phyloP scores from a whole-genome alignment of 2,113 vertebrate genomes.

The Arenaria interpres region DNA sequence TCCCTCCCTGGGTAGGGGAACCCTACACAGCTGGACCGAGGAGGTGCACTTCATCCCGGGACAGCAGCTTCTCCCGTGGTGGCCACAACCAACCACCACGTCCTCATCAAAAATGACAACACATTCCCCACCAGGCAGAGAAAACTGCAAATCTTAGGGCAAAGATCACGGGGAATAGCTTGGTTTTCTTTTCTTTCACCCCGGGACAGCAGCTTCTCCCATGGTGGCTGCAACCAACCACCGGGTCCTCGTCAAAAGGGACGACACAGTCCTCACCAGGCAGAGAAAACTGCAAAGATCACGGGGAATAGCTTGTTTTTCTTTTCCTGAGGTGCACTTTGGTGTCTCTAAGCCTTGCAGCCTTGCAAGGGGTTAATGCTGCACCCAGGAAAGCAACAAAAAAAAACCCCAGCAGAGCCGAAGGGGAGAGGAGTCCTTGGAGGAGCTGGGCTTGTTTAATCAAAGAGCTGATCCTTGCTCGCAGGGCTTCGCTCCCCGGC shows the following conservation, averaged over 20 bases:
- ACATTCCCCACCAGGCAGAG: background rate
- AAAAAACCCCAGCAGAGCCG: background rate
- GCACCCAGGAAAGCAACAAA: background rate
- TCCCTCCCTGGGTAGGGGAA: background rate
- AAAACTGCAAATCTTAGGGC: background rate
- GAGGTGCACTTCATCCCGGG: background rate
- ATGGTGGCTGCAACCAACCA: background rate
- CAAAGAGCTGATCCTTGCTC: background rate
- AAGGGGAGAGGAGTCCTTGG: background rate
- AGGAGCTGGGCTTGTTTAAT: background rate
- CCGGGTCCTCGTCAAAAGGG: fast-evolving
- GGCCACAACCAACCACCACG: background rate
- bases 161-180: background rate
- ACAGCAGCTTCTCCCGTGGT: background rate
- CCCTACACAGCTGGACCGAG: fast-evolving
- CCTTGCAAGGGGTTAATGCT: background rate
- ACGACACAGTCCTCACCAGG: background rate
- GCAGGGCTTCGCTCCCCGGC: background rate
- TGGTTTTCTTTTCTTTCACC: too few species aligned
- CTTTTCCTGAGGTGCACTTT: background rate
- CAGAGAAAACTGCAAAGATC: background rate
- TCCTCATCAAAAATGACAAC: background rate
- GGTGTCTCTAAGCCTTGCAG: background rate
- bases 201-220: background rate
- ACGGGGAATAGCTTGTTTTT: fast-evolving